A percentile compares a stretch with the other conserved stretches of the same genome.
These are phyloP conservation scores for Amazona guildingii DNA, from an alignment of 2,113 vertebrate species.

Conservation along the genomic window DNA sequence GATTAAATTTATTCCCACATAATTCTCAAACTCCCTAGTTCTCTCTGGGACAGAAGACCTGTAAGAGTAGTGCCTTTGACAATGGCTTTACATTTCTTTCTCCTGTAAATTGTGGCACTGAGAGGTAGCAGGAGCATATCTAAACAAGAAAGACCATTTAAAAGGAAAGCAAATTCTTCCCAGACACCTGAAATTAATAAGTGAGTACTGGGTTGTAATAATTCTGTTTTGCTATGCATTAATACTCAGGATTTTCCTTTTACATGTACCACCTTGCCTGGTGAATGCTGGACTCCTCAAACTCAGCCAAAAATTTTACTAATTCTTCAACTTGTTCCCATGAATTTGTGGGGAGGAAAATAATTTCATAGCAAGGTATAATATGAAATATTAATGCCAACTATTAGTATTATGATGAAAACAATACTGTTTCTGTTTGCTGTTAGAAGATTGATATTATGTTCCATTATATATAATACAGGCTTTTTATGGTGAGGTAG, in stretches of 20 bases:
- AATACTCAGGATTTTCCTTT: background rate
- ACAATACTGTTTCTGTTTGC: background rate
- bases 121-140: background rate
- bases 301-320: background rate
- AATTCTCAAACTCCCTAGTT: constrained; percentile 16
- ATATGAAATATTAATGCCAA: background rate
- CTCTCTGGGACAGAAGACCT: background rate
- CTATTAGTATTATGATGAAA: background rate
- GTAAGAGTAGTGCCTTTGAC: background rate
- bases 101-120: background rate
- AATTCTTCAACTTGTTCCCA: background rate
- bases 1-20: constrained; percentile 52
- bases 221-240: background rate
- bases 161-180: background rate
- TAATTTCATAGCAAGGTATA: background rate
- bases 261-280: background rate
- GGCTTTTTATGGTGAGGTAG: background rate
- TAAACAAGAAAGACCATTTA: background rate
- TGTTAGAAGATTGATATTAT: background rate
- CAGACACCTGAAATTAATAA: background rate
- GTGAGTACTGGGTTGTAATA: background rate
- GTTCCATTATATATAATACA: background rate
- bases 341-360: background rate
- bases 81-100: background rate
- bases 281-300: background rate